A percentile compares a stretch with the other conserved stretches of the same genome.
These are phyloP conservation scores for Argopecten irradians DNA, from an alignment of 1,140 invertebrate species.

Conservation along the genomic window DNA sequence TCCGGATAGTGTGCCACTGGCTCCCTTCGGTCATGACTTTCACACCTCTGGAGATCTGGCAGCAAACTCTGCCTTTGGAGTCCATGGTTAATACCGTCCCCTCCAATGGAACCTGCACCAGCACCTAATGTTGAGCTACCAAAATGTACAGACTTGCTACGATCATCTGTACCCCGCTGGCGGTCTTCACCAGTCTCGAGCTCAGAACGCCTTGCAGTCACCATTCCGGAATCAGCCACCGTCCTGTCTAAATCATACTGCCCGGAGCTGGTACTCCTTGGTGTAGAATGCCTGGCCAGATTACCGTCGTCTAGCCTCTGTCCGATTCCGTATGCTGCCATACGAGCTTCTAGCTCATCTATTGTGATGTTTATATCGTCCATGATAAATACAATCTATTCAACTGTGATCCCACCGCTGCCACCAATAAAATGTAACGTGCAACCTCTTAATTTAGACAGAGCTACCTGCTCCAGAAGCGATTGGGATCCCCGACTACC, in stretches of 20 bases:
- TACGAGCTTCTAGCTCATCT: background rate
- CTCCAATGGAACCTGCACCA: no score
- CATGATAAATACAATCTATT: background rate
- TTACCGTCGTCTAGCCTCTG: no score
- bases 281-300: no score
- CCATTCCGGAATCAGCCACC: background rate
- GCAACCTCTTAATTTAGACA: no score
- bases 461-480: no score
- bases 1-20: background rate
- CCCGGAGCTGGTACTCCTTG: background rate
- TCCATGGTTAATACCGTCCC: no score
- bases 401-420: background rate
- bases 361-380: background rate
- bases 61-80: background rate
- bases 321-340: no score
- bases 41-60: no score
- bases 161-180: background rate
- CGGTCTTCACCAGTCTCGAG: background rate
- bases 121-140: no score
- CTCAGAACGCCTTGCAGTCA: background rate
- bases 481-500: no score
- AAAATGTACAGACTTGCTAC: background rate
- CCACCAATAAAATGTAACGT: background rate
- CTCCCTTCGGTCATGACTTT: no score
- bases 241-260: background rate